These are phyloP conservation scores for Cydia fagiglandana DNA, from an alignment of 1,140 invertebrate species.

Conservation along the genomic window DNA sequence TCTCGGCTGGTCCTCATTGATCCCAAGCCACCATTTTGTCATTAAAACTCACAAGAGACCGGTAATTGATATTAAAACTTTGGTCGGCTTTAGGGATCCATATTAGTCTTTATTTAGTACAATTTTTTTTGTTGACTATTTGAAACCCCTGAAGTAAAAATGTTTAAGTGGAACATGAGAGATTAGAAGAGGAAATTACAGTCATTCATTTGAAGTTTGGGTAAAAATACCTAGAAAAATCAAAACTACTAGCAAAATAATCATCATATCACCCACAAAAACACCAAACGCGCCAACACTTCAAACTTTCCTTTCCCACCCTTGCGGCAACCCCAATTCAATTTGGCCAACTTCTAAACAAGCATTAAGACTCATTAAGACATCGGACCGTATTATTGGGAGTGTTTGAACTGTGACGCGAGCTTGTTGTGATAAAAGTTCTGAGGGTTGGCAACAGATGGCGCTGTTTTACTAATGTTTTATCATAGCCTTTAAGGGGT, in stretches of 20 bases:
- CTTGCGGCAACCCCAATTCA: slow-evolving; percentile 3
- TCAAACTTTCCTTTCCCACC: background rate
- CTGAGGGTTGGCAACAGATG: background rate
- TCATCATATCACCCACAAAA: background rate
- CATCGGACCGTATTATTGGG: background rate
- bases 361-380: slow-evolving; percentile 12
- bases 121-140: background rate
- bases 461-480: slow-evolving; percentile 23
- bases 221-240: too few relatives aligned
- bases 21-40: slow-evolving; percentile 11
- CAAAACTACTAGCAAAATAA: background rate
- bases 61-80: slow-evolving; percentile 25
- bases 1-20: background rate
- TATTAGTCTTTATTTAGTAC: background rate
- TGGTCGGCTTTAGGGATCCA: background rate
- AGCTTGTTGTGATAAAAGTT: slow-evolving; percentile 19
- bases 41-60: slow-evolving; percentile 10
- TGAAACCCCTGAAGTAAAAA: too few relatives aligned
- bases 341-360: slow-evolving; percentile 16
- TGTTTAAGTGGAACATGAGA: too few relatives aligned
- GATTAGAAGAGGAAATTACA: too few relatives aligned
- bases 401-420: slow-evolving; percentile 10
- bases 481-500: background rate
- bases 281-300: background rate
- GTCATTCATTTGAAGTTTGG: too few relatives aligned